phyloP scores from a whole-genome alignment of 2,113 vertebrate species.

The Nesospiza acunhae region DNA sequence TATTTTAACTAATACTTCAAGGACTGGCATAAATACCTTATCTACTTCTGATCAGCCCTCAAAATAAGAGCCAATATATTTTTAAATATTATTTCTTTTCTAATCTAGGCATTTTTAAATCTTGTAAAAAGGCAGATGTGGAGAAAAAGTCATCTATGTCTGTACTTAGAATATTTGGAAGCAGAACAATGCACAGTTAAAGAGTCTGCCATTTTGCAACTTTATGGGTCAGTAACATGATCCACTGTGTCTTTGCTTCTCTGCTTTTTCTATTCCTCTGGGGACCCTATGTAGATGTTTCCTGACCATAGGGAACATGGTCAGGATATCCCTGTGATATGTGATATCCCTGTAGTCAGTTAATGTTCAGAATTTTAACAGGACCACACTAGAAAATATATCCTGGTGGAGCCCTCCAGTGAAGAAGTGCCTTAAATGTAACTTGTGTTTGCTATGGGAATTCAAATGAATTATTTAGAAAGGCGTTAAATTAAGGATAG shows the following conservation, averaged over 20 bases:
- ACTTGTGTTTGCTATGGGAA: background rate
- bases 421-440: background rate
- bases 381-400: background rate
- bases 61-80: background rate
- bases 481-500: background rate
- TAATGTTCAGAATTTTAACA: background rate
- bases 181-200: background rate
- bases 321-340: background rate
- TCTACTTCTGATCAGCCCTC: background rate
- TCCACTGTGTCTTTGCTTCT: background rate
- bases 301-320: background rate
- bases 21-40: background rate
- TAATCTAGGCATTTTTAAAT: background rate
- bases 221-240: background rate
- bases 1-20: constrained; percentile 42
- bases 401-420: background rate
- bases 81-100: constrained; percentile 23
- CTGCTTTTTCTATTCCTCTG: background rate
- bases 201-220: background rate
- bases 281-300: background rate
- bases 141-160: background rate
- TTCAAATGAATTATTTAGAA: background rate
- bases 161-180: background rate
- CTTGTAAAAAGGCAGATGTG: background rate
- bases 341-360: background rate